Percentiles rank a stretch among this genome's conserved stretches.
Evolutionary conservation across 2,888 invertebrate genomes (phyloP).

Genomic region (Brachypalpus laphriformis): DNA sequence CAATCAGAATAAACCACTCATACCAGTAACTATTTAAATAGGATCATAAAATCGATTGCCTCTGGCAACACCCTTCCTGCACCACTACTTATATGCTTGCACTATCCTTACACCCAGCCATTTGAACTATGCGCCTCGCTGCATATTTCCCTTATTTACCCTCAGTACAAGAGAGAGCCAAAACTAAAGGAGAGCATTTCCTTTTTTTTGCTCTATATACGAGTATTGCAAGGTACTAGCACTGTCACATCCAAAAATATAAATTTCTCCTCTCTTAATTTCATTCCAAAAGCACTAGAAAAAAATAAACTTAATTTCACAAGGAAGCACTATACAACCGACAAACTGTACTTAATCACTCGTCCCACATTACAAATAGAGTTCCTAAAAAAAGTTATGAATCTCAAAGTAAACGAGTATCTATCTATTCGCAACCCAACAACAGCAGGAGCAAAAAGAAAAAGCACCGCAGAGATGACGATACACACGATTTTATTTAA

Average conservation of each 20-base stretch:
- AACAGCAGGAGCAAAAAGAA: neutral
- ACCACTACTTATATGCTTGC: conserved; percentile 11
- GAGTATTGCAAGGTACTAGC: neutral
- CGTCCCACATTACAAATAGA: conserved; percentile 38
- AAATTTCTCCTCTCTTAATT: neutral
- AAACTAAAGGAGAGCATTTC: neutral
- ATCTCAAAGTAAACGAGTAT: neutral
- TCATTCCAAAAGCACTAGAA: neutral
- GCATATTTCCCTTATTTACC: conserved; percentile 29
- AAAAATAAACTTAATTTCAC: neutral
- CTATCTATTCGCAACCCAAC: neutral
- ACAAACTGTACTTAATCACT: conserved; percentile 32
- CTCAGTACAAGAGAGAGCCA: neutral
- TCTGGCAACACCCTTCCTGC: conserved; percentile 50
- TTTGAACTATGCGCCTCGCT: conserved; percentile 24
- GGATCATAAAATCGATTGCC: conserved; percentile 23
- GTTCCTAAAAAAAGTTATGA: conserved; percentile 1
- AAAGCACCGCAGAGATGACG: neutral
- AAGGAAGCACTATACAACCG: neutral
- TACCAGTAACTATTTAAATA: neutral
- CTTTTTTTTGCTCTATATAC: conserved; percentile 3
- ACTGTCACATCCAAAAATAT: neutral
- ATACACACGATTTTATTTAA: neutral
- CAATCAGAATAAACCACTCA: neutral
- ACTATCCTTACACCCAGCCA: conserved; percentile 16